Evolutionary conservation across 2,888 invertebrate genomes (phyloP), one percentile per base, ranked within the genome.

Genomic region (Anthrax anthrax): DNA sequence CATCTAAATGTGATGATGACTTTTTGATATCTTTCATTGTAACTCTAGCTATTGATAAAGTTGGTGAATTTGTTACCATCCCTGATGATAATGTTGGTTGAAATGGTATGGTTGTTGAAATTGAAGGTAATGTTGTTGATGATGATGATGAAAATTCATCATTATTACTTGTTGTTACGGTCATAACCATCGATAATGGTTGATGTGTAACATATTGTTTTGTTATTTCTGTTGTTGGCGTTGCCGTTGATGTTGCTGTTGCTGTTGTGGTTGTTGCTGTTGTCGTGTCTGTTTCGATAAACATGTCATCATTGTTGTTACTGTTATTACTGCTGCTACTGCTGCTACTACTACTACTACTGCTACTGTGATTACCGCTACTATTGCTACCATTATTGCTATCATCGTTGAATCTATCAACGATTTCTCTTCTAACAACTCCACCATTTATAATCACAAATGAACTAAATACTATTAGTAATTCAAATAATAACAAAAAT

Each of bases 391-490:
- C 8, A 8, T 23, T 6, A 23, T 8, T 16, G 16, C 12, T 32
- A 32, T 32, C 12, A 32, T 16, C 5, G 6, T 17, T 9, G 3
- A 6, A 13, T 9, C 18, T 32, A 13, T 42, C 34, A 16, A 34
- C 19, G 5, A 40, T 23, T 40, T 42, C 46, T 19, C 29, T 41
- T 23, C 34, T 41, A 37, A 46, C 40, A 14, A 46, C 42, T 40
- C 41, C 37, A 23, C 27, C 46, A 18, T 41, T 17, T 40, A 18
- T 23, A 2, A 37, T 41, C 29, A 14, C 27, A 4, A 37, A 37
- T 29, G 41, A 13, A 14, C 9, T 18, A 16, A 46, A 37, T 29
- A 18, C 41, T 29, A 45, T 23, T 16, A 45, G 14, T 36, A 23
- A 16, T 13, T 40, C 12, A 32, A 45, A 19, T 12, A 19, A 27